Conservation (phyloP, 2,888 invertebrate species). For the Aricia artaxerxes region DNA sequence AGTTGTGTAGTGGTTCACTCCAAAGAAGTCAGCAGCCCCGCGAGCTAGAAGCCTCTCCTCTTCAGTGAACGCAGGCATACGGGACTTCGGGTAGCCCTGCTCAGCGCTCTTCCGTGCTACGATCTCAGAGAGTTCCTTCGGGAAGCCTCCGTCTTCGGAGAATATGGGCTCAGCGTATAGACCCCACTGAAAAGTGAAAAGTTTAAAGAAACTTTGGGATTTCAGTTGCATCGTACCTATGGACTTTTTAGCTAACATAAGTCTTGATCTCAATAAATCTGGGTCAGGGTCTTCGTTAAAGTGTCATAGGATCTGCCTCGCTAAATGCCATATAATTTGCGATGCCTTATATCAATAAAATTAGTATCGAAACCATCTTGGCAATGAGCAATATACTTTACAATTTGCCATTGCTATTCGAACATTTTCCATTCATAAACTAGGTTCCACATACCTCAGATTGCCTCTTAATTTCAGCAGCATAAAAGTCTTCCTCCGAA, state of each 20-base stretch:
- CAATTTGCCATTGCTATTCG: too few relatives aligned
- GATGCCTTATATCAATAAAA: too few relatives aligned
- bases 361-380: too few relatives aligned
- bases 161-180: conserved; percentile 74
- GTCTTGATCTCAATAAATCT: too few relatives aligned
- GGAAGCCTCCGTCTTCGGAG: conserved; percentile 74
- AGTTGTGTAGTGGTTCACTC: conserved; percentile 71
- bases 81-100: conserved; percentile 49
- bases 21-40: conserved; percentile 69
- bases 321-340: too few relatives aligned
- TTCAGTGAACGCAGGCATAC: conserved; percentile 50
- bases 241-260: too few relatives aligned
- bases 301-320: too few relatives aligned
- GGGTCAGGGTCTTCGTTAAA: too few relatives aligned
- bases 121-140: conserved; percentile 63
- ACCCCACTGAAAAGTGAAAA: conserved; percentile 55
- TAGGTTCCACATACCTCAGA: conserved; percentile 43
- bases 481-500: conserved; percentile 53
- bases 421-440: too few relatives aligned
- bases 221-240: too few relatives aligned
- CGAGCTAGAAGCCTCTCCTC: conserved; percentile 44
- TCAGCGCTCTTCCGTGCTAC: conserved; percentile 59
- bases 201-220: neutral
- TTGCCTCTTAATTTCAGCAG: conserved; percentile 49
- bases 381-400: too few relatives aligned